phyloP scores from a whole-genome alignment of 2,888 invertebrate genomes.

The Leptothorax acervorum region DNA sequence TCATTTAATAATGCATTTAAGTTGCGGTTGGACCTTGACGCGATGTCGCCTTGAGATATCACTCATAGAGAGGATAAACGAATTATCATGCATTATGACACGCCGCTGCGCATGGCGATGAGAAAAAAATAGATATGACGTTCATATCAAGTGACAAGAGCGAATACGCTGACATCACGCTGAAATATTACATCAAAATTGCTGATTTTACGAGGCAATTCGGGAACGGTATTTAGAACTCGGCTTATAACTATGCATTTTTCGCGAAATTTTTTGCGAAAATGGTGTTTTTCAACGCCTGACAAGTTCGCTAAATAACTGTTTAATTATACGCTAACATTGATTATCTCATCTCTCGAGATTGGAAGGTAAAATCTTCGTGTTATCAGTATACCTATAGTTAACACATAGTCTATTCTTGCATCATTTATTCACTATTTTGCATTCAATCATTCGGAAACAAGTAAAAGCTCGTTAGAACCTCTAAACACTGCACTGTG shows the following conservation, averaged over 20 bases:
- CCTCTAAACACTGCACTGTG: background rate
- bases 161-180: background rate
- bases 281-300: background rate
- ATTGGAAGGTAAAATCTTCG: background rate
- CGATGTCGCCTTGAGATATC: background rate
- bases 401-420: background rate
- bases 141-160: background rate
- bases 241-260: background rate
- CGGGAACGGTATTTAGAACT: background rate
- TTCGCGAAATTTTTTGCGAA: background rate
- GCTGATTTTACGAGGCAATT: background rate
- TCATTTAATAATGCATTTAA: background rate
- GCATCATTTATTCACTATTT: background rate
- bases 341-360: background rate
- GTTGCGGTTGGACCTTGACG: background rate
- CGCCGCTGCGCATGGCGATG: background rate
- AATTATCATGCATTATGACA: background rate
- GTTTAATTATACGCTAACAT: background rate
- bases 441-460: conserved; percentile 2
- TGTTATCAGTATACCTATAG: background rate
- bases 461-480: conserved; percentile 26
- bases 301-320: background rate
- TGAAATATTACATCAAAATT: background rate
- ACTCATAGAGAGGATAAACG: background rate
- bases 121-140: conserved; percentile 10